Evolutionary conservation across 2,888 invertebrate species (phyloP).

Genomic region (Aradus depressus): DNA sequence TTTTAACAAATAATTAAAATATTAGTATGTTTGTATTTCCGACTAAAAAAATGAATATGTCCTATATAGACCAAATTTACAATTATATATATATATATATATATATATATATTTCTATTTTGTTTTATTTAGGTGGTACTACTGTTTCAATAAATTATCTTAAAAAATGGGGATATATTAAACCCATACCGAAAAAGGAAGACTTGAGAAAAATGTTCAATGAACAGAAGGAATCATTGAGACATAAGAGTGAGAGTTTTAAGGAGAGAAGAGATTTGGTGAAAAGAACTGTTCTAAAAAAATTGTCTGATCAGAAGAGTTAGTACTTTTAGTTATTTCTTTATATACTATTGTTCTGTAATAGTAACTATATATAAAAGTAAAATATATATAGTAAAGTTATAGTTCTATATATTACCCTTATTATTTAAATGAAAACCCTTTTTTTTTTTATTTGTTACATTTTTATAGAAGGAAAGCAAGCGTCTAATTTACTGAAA

Average conservation of each 20-base stretch:
- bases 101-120: background rate
- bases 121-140: constrained; percentile 56
- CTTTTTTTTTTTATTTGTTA: too few species aligned
- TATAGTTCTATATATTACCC: too few species aligned
- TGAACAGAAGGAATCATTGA: constrained; percentile 43
- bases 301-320: constrained; percentile 8
- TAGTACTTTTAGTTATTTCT: background rate
- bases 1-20: constrained; percentile 4
- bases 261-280: constrained; percentile 41
- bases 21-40: constrained; percentile 1
- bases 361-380: too few species aligned
- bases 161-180: constrained; percentile 66
- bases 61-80: too few species aligned
- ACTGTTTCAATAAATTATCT: constrained; percentile 74
- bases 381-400: too few species aligned
- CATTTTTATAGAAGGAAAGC: too few species aligned
- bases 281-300: constrained; percentile 12
- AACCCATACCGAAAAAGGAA: constrained; percentile 61
- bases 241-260: constrained; percentile 47
- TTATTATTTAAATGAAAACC: too few species aligned
- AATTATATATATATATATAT: constrained; percentile 3
- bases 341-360: too few species aligned
- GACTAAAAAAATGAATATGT: constrained; percentile 3
- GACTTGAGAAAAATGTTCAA: constrained; percentile 51
- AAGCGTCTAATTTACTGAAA: too few species aligned